These are phyloP conservation scores for Penaeus japonicus DNA, from an alignment of 1,140 invertebrate genomes.

Conservation along the genomic window DNA sequence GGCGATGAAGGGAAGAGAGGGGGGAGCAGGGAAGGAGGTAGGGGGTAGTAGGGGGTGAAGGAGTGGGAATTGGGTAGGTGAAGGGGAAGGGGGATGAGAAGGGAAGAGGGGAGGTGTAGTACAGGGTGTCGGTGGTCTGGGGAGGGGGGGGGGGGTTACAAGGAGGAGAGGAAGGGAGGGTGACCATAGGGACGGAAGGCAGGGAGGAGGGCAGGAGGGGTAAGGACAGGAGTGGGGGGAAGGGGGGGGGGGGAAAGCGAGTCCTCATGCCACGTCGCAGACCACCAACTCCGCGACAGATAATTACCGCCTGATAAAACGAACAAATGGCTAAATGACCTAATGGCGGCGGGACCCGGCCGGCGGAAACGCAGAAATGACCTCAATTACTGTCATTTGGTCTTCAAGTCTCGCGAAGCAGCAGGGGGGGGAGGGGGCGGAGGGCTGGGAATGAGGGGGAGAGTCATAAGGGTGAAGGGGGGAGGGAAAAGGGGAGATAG, in stretches of 20 bases:
- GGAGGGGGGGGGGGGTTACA: not conserved
- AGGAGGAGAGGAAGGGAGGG: not conserved
- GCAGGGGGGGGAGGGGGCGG: not conserved
- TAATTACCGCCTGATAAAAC: slow-evolving; percentile 51
- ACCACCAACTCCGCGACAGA: slow-evolving; percentile 22
- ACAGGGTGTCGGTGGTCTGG: too few relatives aligned
- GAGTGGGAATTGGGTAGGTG: too few relatives aligned
- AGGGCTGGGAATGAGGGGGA: not conserved
- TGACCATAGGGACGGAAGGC: not conserved
- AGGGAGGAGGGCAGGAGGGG: not conserved
- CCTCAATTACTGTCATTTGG: slow-evolving; percentile 50
- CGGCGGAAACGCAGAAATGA: slow-evolving; percentile 52
- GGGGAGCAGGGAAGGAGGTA: too few relatives aligned
- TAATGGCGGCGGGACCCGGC: not conserved
- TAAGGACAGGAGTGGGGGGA: not conserved
- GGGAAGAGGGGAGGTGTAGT: not conserved
- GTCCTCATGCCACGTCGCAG: not conserved
- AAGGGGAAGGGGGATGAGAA: not conserved
- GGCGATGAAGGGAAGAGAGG: not conserved
- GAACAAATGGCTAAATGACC: slow-evolving; percentile 54
- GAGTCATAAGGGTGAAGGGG: not conserved
- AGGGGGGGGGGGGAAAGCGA: not conserved
- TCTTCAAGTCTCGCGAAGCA: not conserved
- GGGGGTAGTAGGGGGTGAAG: too few relatives aligned
- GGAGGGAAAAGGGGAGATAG: not conserved